Percentiles rank a stretch among this genome's conserved stretches.
Evolutionary conservation across 35 echinoderm and acorn worm species (phyloP).

Genomic region (Acanthaster planci): DNA sequence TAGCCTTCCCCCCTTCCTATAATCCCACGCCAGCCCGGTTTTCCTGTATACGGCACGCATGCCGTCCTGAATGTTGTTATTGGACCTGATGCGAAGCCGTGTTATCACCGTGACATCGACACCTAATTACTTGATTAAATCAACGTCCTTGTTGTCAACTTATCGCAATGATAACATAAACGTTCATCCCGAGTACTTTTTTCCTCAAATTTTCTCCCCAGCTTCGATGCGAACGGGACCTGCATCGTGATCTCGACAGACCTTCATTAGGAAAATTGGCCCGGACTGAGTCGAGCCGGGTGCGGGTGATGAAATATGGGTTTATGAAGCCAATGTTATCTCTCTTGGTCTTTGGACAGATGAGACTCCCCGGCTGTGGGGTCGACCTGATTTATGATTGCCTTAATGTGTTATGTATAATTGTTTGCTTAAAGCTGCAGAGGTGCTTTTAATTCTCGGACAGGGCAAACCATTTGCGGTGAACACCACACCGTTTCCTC

Average conservation of each 20-base stretch:
- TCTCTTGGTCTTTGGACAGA: not conserved
- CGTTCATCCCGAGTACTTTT: not conserved
- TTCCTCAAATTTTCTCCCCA: not conserved
- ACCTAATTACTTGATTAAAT: constrained; percentile 27
- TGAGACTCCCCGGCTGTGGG: not conserved
- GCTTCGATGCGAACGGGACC: not conserved
- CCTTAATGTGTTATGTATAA: constrained; percentile 30
- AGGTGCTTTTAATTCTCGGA: too few relatives aligned
- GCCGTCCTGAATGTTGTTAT: too few relatives aligned
- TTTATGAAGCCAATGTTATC: constrained; percentile 4
- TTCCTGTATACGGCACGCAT: too few relatives aligned
- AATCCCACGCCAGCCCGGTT: too few relatives aligned
- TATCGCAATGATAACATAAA: constrained; percentile 21
- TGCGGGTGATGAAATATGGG: constrained; percentile 20
- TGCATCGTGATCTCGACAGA: not conserved
- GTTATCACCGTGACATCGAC: constrained; percentile 9
- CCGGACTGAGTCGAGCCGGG: not conserved
- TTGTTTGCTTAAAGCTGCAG: constrained; percentile 17
- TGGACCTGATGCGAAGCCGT: not conserved
- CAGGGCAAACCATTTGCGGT: too few relatives aligned
- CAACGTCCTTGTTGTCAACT: constrained; percentile 23
- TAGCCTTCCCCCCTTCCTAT: too few relatives aligned
- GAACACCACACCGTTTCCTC: too few relatives aligned
- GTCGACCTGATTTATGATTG: constrained; percentile 21
- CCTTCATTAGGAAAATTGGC: constrained; percentile 26